These are phyloP conservation scores for Macrobrachium rosenbergii DNA, from an alignment of 1,140 invertebrate species.

Conservation along the genomic window DNA sequence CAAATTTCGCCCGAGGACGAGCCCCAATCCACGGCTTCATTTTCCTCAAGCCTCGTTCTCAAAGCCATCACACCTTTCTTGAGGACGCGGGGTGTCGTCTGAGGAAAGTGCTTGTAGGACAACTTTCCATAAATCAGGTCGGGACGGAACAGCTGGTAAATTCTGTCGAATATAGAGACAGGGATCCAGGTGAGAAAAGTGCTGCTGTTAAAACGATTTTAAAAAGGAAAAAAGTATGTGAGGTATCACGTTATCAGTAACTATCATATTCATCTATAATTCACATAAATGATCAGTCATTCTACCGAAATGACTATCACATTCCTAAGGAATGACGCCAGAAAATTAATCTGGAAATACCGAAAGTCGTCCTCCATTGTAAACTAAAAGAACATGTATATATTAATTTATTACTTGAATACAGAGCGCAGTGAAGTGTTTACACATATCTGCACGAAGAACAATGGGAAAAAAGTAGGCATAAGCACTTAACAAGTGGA, in stretches of 20 bases:
- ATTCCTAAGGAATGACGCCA: background rate
- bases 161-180: background rate
- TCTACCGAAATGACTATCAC: no score
- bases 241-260: no score
- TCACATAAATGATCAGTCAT: no score
- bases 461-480: no score
- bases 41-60: constrained; percentile 14
- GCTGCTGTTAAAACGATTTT: background rate
- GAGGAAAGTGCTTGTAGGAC: background rate
- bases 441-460: no score
- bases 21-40: background rate
- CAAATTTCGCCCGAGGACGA: background rate
- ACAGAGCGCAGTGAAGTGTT: no score
- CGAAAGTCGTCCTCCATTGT: no score
- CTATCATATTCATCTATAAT: no score
- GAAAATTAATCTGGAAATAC: background rate
- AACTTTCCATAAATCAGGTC: constrained; percentile 30
- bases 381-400: no score
- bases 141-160: constrained; percentile 39
- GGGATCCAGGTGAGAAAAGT: no score
- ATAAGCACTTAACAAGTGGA: no score
- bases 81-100: background rate
- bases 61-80: background rate
- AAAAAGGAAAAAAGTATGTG: background rate
- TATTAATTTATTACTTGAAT: no score